Evolutionary conservation across 2,797 vertebrate genomes (phyloP).

Genomic region (Xenops minutus): DNA sequence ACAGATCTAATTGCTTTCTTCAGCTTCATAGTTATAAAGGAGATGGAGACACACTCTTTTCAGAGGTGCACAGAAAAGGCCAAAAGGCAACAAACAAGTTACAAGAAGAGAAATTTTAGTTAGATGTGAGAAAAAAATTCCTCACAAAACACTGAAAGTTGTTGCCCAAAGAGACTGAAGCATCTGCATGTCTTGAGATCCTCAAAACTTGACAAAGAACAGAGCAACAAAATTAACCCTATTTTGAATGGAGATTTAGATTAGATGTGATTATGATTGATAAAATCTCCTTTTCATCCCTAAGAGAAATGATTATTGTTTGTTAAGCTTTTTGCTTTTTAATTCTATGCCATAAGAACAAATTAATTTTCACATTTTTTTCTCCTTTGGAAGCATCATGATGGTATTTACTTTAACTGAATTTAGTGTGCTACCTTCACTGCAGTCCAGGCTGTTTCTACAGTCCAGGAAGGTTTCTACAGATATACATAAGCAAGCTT

Average conservation of each 20-base stretch:
- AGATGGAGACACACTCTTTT: not conserved
- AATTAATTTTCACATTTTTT: not conserved
- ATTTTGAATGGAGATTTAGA: not conserved
- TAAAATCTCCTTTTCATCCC: not conserved
- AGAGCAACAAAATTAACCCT: not conserved
- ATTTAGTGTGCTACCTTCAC: not conserved
- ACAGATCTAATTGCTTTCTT: not conserved
- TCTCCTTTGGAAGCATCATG: not conserved
- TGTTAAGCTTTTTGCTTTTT: not conserved
- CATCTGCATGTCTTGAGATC: not conserved
- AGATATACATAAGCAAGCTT: not conserved
- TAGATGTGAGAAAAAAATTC: not conserved
- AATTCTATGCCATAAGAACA: not conserved
- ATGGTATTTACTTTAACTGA: not conserved
- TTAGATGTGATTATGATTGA: not conserved
- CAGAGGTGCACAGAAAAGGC: not conserved
- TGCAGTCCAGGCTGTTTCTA: not conserved
- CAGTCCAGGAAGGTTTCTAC: not conserved
- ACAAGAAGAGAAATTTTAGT: not conserved
- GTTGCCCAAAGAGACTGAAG: not conserved
- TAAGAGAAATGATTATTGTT: not conserved
- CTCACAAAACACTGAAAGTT: not conserved
- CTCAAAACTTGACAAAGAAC: not conserved
- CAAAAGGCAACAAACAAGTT: not conserved
- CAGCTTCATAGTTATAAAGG: not conserved